Conservation (phyloP, 2,888 invertebrate species). For the Ditula angustiorana region DNA sequence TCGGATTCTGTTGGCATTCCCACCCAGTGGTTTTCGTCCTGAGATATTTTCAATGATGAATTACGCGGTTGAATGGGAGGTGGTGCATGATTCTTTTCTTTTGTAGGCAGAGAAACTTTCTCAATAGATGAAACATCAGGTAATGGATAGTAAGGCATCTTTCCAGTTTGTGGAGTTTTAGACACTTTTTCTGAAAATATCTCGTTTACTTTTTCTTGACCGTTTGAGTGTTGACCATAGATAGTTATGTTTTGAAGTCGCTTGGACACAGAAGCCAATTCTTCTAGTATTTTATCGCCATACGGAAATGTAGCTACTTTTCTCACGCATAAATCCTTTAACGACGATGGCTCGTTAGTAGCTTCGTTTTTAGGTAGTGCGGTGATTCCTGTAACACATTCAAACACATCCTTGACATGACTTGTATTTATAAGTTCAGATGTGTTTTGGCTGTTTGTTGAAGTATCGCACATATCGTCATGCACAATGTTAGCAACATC, state of each 20-base stretch:
- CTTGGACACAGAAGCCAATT: slow-evolving; percentile 87
- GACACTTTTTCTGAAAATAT: slow-evolving; percentile 33
- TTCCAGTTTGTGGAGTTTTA: slow-evolving; percentile 43
- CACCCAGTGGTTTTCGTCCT: slow-evolving; percentile 82
- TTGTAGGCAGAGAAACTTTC: slow-evolving; percentile 65
- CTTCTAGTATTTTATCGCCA: slow-evolving; percentile 88
- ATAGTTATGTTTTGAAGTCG: slow-evolving; percentile 75
- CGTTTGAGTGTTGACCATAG: slow-evolving; percentile 47
- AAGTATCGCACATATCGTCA: slow-evolving; percentile 65
- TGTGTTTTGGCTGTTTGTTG: slow-evolving; percentile 47
- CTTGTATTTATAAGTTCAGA: slow-evolving; percentile 52
- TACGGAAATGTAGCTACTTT: slow-evolving; percentile 88
- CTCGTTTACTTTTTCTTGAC: slow-evolving; percentile 39
- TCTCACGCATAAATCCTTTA: slow-evolving; percentile 88
- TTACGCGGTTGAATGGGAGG: slow-evolving; percentile 77
- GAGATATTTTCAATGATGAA: slow-evolving; percentile 73
- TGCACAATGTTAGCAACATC: slow-evolving; percentile 86
- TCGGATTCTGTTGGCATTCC: slow-evolving; percentile 87
- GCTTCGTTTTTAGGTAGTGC: slow-evolving; percentile 47
- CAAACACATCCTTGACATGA: slow-evolving; percentile 77
- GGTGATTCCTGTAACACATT: slow-evolving; percentile 68
- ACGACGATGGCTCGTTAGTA: slow-evolving; percentile 70
- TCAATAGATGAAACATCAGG: slow-evolving; percentile 78
- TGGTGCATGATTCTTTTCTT: slow-evolving; percentile 57
- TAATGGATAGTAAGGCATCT: slow-evolving; percentile 77